These are phyloP conservation scores for Myotis brandtii DNA, from an alignment of 2,113 vertebrate genomes.

Conservation along the genomic window DNA sequence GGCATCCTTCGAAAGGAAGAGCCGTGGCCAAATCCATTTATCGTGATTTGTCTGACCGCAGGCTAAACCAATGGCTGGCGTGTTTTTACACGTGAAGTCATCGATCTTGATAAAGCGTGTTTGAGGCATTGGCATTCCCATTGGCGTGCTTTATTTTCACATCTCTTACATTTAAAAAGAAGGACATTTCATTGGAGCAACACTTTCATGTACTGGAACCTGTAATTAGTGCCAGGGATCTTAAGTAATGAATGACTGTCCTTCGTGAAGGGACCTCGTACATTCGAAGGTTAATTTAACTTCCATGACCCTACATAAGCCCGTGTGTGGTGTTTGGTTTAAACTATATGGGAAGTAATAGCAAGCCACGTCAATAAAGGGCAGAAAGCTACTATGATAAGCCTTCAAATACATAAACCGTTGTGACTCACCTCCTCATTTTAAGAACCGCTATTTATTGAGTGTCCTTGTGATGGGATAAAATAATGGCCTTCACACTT, in stretches of 20 bases:
- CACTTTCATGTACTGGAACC: background rate
- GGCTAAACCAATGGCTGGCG: background rate
- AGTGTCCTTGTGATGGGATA: background rate
- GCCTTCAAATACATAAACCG: background rate
- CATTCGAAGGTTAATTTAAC: background rate
- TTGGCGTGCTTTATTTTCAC: background rate
- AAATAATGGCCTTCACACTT: too few relatives aligned
- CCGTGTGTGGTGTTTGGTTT: background rate
- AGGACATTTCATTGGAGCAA: background rate
- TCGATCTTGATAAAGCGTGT: background rate
- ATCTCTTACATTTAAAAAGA: background rate
- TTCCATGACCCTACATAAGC: background rate
- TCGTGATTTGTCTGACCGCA: background rate
- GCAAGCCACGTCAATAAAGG: background rate
- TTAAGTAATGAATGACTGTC: background rate
- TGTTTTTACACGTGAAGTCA: background rate
- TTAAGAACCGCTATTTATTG: background rate
- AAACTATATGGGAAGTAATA: background rate
- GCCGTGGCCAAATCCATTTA: background rate
- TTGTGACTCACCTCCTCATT: background rate
- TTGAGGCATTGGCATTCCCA: background rate
- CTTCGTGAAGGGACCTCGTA: background rate
- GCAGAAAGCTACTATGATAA: background rate
- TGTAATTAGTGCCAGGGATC: conserved; percentile 35
- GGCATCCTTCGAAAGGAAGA: background rate